A percentile compares a stretch with the other conserved stretches of the same genome.
Evolutionary conservation across 53 echinoderm and acorn worm species (phyloP).

Genomic region (Echinarachnius parma): DNA sequence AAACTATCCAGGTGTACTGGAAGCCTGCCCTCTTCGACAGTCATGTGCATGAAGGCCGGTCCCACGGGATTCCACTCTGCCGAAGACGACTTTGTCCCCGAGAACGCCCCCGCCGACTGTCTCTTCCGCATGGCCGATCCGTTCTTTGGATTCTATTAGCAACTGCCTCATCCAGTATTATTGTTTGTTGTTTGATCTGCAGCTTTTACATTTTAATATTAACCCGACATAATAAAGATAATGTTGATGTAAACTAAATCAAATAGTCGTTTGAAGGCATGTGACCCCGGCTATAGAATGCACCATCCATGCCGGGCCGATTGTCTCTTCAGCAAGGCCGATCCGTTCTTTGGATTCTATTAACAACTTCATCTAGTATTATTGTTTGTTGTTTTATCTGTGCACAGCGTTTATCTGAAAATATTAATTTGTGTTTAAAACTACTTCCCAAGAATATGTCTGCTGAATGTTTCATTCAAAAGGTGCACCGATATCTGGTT

Average conservation of each 20-base stretch:
- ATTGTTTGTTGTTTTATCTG: neutral
- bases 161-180: neutral
- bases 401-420: no score
- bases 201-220: no score
- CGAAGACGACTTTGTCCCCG: conserved; percentile 18
- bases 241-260: no score
- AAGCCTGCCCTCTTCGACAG: conserved; percentile 34
- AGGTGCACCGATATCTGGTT: no score
- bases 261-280: no score
- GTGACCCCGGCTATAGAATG: no score
- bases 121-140: conserved; percentile 38
- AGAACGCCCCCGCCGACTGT: conserved; percentile 24
- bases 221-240: no score
- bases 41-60: conserved; percentile 74
- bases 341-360: conserved; percentile 39
- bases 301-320: no score
- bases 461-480: no score
- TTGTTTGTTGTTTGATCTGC: neutral
- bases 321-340: conserved; percentile 31
- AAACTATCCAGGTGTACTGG: conserved; percentile 68
- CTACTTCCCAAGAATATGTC: no score
- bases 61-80: conserved; percentile 51
- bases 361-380: neutral
- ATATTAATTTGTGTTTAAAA: no score
- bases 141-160: conserved; percentile 30